Percentiles rank a stretch among this genome's conserved stretches.
Conservation (phyloP, 2,113 vertebrate species). For the Nannospalax galili region DNA sequence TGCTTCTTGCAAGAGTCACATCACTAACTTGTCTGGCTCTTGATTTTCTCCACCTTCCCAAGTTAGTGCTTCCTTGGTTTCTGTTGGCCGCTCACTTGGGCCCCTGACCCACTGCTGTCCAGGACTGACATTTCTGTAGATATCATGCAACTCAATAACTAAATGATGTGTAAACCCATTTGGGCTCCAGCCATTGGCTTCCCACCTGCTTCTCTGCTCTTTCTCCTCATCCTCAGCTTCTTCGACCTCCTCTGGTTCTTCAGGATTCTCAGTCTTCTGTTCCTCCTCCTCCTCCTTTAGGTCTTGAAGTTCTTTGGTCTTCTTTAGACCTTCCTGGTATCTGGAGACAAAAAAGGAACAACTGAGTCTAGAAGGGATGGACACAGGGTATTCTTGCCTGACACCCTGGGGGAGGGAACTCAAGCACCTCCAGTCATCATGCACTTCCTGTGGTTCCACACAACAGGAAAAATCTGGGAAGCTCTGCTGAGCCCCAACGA, state of each 20-base stretch:
- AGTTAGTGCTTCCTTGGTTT: not conserved
- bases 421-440: not conserved
- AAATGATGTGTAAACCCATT: not conserved
- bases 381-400: not conserved
- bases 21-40: not conserved
- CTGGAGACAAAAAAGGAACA: constrained; percentile 75
- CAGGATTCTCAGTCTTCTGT: constrained; percentile 79
- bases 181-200: not conserved
- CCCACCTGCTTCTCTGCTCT: constrained; percentile 86
- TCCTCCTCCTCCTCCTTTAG: constrained; percentile 88
- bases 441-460: constrained; percentile 60
- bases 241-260: constrained; percentile 84
- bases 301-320: constrained; percentile 86
- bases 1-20: not conserved
- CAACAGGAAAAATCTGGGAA: constrained; percentile 77
- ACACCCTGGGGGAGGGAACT: constrained; percentile 11
- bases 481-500: not conserved
- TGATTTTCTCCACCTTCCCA: not conserved
- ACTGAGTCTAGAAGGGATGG: constrained; percentile 32
- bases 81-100: not conserved
- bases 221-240: constrained; percentile 84
- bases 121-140: not conserved
- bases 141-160: not conserved
- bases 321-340: constrained; percentile 90
- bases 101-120: not conserved